Evolutionary conservation across 2,888 invertebrate species (phyloP), one percentile per base, ranked within the genome.

Genomic region (Xylophagus ater): DNA sequence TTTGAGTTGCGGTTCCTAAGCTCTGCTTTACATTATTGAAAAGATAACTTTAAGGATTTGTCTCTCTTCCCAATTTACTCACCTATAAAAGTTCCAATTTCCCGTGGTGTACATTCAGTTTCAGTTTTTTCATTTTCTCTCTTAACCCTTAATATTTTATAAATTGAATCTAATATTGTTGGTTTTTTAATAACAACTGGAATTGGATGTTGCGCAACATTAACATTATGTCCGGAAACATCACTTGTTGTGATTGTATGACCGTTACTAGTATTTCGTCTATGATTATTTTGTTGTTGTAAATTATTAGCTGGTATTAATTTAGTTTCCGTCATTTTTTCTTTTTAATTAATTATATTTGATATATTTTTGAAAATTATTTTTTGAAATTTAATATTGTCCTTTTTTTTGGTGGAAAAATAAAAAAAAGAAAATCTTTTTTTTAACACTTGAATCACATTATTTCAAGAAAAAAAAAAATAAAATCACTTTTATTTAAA

Each of bases 81-180:
- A 44, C 44, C 41, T 33, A 44, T 44, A 13, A 44, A n/a, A 17
- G 41, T 41, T 36, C 44, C 44, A 14, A 44, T 32, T 19, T 41
- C 41, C 8, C 34, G 26, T 3, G 30, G 18, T 4, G 41, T 41
- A 19, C 37, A 40, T 7, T 36, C 39, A 15, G 34, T 19, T 13
- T 44, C 25, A 23, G 34, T 19, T 14, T 37, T 25, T 14, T 31
- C 5, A 21, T 44, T 44, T 24, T 38, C 38, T 8, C 19, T 44
- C 3, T 34, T 34, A 36, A 44, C 38, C 21, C 44, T 35, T 19
- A 41, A 19, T 18, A 41, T 4, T 20, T 28, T 20, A 13, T 28
- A 41, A 25, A 44, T 38, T 10, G 38, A 35, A 24, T 35, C 35
- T 28, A 29, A 19, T 6, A 40, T 34, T n/a, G 20, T 35, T 2